Base-by-base conservation (phyloP, 2,888 invertebrate genomes). In the Drosophila buzzatii region DNA sequence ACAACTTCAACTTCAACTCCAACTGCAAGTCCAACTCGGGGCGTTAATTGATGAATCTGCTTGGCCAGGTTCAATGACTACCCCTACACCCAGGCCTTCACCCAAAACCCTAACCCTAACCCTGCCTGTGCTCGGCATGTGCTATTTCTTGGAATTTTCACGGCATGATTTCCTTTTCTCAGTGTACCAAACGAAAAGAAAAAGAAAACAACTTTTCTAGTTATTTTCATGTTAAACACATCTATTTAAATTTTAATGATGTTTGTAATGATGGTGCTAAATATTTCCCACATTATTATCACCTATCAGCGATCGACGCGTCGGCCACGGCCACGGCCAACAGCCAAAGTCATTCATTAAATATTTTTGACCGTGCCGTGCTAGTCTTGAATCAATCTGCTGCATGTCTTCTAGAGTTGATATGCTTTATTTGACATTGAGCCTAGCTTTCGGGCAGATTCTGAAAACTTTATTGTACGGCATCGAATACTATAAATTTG, bases 211-310 rank as follows among this genome's bases (percentile, higher is more conserved):
- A 41, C 10, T 58, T 39, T 60, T 60, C 51, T 55, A 64, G 70
- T 35, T 62, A 49, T 74, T 84, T 77, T 73, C 79, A 76, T 75
- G 78, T 67, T 89, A 90, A 90, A 86, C 87, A 89, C 89, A 90
- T 85, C 91, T 88, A 90, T 90, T 86, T 90, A 79, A 70, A 82
- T 90, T 90, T 90, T 90, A 87, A 87, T 87, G 86, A 87, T 87
- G 85, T 91, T 90, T 86, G 90, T 86, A 86, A 76, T 85, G 85
- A 79, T 90, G 89, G 90, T 91, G 92, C 87, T 91, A 92, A 92
- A 91, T 90, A 86, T 90, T 91, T 91, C 89, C 91, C 91, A 91
- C 91, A 91, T 91, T 89, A 90, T 91, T 91, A 90, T 90, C 92
- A 91, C 91, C 89, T 92, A 49, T 61, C 56, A 37, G 52, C 35